Conservation (phyloP, 2,797 vertebrate species). For the Sebastes kiyomatsui region DNA sequence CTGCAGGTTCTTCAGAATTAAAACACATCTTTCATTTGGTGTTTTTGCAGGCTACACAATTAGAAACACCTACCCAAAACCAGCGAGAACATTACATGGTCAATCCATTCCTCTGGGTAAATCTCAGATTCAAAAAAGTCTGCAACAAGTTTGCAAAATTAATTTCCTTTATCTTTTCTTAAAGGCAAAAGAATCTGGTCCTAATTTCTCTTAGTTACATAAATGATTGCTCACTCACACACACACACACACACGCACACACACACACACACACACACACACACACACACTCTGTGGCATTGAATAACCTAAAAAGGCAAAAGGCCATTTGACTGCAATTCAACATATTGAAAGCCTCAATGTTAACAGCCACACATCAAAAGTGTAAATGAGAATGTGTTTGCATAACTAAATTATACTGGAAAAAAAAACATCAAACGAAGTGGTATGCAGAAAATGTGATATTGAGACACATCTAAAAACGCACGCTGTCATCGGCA, state of each 20-base stretch:
- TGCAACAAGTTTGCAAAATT: not conserved
- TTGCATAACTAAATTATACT: conserved; percentile 29
- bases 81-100: not conserved
- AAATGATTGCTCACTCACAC: not conserved
- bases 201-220: not conserved
- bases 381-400: conserved; percentile 23
- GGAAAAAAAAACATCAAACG: conserved; percentile 28
- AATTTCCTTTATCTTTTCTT: not conserved
- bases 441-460: conserved; percentile 16
- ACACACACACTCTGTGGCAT: not conserved
- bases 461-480: conserved; percentile 4
- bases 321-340: not conserved
- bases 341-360: conserved; percentile 17
- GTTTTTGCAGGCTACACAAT: not conserved
- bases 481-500: not conserved
- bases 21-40: not conserved
- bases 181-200: not conserved
- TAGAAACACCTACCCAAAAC: not conserved
- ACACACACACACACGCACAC: no score
- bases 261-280: not conserved
- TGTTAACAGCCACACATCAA: conserved; percentile 10
- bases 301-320: not conserved
- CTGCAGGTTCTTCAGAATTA: not conserved
- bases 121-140: not conserved
- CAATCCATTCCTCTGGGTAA: not conserved